These are phyloP conservation scores for Plutomurus gul DNA, from an alignment of 1,140 invertebrate species.

Conservation along the genomic window DNA sequence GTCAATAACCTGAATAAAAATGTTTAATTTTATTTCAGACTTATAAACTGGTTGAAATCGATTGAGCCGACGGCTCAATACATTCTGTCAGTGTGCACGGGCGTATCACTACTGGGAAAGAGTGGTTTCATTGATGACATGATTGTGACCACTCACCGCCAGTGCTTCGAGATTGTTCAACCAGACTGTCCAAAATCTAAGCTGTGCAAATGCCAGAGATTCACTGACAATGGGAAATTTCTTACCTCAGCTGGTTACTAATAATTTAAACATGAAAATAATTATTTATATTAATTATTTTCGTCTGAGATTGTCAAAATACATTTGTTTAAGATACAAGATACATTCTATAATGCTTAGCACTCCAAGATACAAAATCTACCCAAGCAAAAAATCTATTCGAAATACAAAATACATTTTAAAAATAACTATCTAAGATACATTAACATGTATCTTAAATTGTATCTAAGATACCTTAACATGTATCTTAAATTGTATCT, in stretches of 20 bases:
- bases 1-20: not conserved
- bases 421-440: too few species aligned
- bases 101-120: constrained; percentile 10
- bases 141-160: constrained; percentile 30
- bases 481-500: too few species aligned
- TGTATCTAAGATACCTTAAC: too few species aligned
- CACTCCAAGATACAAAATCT: too few species aligned
- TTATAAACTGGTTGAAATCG: constrained; percentile 7
- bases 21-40: not conserved
- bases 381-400: too few species aligned
- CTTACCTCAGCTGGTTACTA: constrained; percentile 32
- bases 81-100: constrained; percentile 33
- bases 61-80: not conserved
- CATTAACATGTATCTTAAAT: too few species aligned
- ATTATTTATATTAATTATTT: too few species aligned
- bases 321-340: too few species aligned
- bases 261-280: too few species aligned
- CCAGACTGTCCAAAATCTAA: constrained; percentile 32
- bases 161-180: not conserved
- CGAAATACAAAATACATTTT: too few species aligned
- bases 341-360: too few species aligned
- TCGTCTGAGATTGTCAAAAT: too few species aligned
- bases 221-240: constrained; percentile 17
- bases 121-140: not conserved
- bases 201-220: constrained; percentile 34